phyloP scores from a whole-genome alignment of 2,888 invertebrate species.

The Gari tellinella region DNA sequence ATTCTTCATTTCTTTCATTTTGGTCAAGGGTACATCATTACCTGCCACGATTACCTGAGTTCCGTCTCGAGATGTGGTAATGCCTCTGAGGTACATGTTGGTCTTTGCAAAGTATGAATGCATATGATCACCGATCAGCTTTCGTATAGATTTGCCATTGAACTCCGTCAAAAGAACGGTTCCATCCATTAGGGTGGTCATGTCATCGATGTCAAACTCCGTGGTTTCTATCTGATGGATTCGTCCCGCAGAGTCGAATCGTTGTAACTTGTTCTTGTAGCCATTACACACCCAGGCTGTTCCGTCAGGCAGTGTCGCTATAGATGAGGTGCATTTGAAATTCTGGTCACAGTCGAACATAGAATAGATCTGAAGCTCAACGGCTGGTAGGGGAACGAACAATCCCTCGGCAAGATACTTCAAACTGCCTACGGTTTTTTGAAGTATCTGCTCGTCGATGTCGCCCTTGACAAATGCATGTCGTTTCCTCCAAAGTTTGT shows the following conservation, averaged over 20 bases:
- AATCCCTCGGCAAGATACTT: slow-evolving; percentile 54
- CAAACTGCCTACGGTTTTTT: slow-evolving; percentile 42
- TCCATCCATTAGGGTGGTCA: slow-evolving; percentile 50
- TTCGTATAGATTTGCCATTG: slow-evolving; percentile 47
- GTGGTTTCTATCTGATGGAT: slow-evolving; percentile 46
- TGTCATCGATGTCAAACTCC: slow-evolving; percentile 58
- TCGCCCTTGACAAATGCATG: slow-evolving; percentile 40
- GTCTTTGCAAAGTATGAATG: slow-evolving; percentile 54
- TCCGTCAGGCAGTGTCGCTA: slow-evolving; percentile 43
- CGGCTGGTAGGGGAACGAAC: slow-evolving; percentile 52
- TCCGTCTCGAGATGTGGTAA: slow-evolving; percentile 47
- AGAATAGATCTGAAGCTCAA: slow-evolving; percentile 54
- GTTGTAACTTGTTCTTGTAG: slow-evolving; percentile 51
- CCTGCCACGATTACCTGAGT: slow-evolving; percentile 47
- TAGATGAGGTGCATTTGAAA: slow-evolving; percentile 36
- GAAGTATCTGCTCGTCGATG: slow-evolving; percentile 42
- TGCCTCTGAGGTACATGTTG: slow-evolving; percentile 51
- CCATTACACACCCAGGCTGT: slow-evolving; percentile 59
- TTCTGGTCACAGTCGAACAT: slow-evolving; percentile 51
- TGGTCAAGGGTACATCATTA: slow-evolving; percentile 51
- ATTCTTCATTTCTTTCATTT: slow-evolving; percentile 36
- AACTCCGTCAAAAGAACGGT: slow-evolving; percentile 56
- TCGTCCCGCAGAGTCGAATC: slow-evolving; percentile 48
- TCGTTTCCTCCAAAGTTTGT: slow-evolving; percentile 54
- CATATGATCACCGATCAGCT: slow-evolving; percentile 29